A percentile compares a stretch with the other conserved stretches of the same genome.
These are phyloP conservation scores for Botia almorhae DNA, from an alignment of 2,797 vertebrate genomes.

Conservation along the genomic window DNA sequence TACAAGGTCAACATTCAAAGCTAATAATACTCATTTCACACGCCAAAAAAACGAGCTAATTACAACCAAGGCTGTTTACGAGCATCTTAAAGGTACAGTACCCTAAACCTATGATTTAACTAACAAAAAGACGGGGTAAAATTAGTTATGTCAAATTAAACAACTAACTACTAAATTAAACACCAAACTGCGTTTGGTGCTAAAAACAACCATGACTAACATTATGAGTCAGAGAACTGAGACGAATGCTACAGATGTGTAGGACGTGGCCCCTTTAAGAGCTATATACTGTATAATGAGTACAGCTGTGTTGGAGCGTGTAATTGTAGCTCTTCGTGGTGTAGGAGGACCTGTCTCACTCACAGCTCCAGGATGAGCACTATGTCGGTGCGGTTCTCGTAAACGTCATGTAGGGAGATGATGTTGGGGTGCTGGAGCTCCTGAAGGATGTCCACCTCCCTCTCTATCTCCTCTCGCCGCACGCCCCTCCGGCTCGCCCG, in stretches of 20 bases:
- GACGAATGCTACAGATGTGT: background rate
- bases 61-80: too few relatives aligned
- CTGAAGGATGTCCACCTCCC: conserved; percentile 93
- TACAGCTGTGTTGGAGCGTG: background rate
- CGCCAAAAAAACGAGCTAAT: too few relatives aligned
- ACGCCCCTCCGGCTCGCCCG: conserved; percentile 89
- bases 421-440: conserved; percentile 90
- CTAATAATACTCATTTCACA: too few relatives aligned
- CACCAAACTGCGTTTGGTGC: background rate
- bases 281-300: conserved; percentile 7
- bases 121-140: background rate
- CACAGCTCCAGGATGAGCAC: conserved; percentile 97
- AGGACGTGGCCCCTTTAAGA: conserved; percentile 1
- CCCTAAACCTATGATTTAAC: too few relatives aligned
- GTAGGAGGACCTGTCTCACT: conserved; percentile 72
- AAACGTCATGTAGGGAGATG: conserved; percentile 89
- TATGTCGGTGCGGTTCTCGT: conserved; percentile 93
- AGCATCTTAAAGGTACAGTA: too few relatives aligned
- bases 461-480: conserved; percentile 89
- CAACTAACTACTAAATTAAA: background rate
- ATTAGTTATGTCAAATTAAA: background rate
- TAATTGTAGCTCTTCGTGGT: conserved; percentile 1
- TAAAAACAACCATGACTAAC: background rate
- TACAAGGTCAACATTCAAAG: too few relatives aligned
- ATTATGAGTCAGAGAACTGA: background rate